Evolutionary conservation across 2,888 invertebrate genomes (phyloP).

Genomic region (Hirtodrosophila cameraria): DNA sequence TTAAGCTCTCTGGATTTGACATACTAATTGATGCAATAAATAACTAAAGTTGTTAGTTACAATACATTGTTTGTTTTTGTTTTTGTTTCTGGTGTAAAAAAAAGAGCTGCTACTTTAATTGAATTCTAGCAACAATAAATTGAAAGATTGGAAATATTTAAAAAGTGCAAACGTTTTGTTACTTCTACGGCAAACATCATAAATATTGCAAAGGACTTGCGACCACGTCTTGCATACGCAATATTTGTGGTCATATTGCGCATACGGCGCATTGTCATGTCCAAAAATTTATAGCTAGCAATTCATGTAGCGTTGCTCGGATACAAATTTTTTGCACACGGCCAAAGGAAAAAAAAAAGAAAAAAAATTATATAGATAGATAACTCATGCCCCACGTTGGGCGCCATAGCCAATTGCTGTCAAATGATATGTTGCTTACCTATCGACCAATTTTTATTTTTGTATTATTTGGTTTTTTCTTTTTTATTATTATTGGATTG

Average conservation of each 20-base stretch:
- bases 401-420: slow-evolving; percentile 60
- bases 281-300: slow-evolving; percentile 39
- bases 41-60: slow-evolving; percentile 30
- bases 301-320: slow-evolving; percentile 27
- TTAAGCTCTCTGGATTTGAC: slow-evolving; percentile 38
- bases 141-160: too few species aligned
- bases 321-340: slow-evolving; percentile 18
- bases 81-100: too few species aligned
- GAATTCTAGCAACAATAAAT: too few species aligned
- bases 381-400: slow-evolving; percentile 42
- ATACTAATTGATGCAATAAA: slow-evolving; percentile 51
- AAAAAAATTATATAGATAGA: too few species aligned
- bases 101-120: too few species aligned
- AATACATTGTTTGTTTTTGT: slow-evolving; percentile 20
- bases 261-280: slow-evolving; percentile 41
- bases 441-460: slow-evolving; percentile 23
- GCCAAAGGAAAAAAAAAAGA: slow-evolving; percentile 11
- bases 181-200: slow-evolving; percentile 2
- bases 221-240: slow-evolving; percentile 30
- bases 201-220: slow-evolving; percentile 27
- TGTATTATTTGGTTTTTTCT: background rate
- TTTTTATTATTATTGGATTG: slow-evolving; percentile 59
- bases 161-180: background rate
- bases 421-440: slow-evolving; percentile 66
- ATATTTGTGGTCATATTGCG: slow-evolving; percentile 44